Evolutionary conservation across 2,888 invertebrate genomes (phyloP).

Genomic region (Leptinotarsa peninsularis): DNA sequence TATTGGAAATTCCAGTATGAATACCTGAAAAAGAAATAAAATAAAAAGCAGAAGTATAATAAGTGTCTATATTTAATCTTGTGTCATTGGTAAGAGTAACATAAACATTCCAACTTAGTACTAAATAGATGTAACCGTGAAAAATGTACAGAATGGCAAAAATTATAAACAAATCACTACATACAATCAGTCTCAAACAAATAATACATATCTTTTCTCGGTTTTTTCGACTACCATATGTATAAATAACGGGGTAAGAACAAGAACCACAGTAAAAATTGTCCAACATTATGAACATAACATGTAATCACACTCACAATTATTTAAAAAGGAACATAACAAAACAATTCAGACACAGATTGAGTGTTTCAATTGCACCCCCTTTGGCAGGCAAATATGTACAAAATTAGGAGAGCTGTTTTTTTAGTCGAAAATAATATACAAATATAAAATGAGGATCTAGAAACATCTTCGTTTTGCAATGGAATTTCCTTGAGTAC

Average conservation of each 20-base stretch:
- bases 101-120: conserved; percentile 54
- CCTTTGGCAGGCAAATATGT: background rate
- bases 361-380: conserved; percentile 25
- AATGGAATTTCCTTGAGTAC: too few species aligned
- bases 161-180: conserved; percentile 47
- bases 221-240: conserved; percentile 40
- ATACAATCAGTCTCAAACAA: conserved; percentile 50
- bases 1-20: background rate
- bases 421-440: background rate
- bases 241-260: conserved; percentile 41
- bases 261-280: conserved; percentile 45
- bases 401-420: background rate
- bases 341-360: conserved; percentile 41
- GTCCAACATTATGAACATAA: conserved; percentile 47
- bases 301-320: conserved; percentile 46
- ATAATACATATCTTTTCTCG: conserved; percentile 46
- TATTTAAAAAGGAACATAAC: conserved; percentile 46
- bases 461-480: too few species aligned
- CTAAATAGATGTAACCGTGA: conserved; percentile 47
- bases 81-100: conserved; percentile 60
- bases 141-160: conserved; percentile 42
- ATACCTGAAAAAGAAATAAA: conserved; percentile 18
- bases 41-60: conserved; percentile 35
- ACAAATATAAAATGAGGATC: background rate
- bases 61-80: conserved; percentile 51